These are phyloP conservation scores for Arenaria interpres DNA, from an alignment of 2,113 vertebrate species.

Conservation along the genomic window DNA sequence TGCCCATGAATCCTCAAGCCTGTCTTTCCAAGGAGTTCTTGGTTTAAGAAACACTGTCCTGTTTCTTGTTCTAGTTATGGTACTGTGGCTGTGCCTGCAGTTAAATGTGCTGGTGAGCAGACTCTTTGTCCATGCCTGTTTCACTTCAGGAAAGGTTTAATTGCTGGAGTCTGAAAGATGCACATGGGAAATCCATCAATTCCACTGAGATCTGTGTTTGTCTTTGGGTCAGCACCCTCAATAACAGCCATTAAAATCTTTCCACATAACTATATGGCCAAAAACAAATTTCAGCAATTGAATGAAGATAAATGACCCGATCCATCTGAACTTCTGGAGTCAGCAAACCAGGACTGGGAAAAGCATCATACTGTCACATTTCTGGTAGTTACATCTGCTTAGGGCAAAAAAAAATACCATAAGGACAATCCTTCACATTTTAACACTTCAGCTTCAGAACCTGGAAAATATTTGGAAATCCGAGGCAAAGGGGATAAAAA, in stretches of 20 bases:
- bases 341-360: constrained; percentile 16
- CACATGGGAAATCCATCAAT: background rate
- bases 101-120: background rate
- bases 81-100: background rate
- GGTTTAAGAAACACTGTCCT: background rate
- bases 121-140: background rate
- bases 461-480: background rate
- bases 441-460: background rate
- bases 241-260: background rate
- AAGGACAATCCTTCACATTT: background rate
- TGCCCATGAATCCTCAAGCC: background rate
- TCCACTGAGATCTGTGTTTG: background rate
- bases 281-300: background rate
- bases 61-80: background rate
- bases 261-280: background rate
- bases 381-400: background rate
- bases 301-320: constrained; percentile 26
- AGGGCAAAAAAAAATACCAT: background rate
- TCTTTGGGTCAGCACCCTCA: background rate
- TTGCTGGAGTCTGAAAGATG: constrained; percentile 10
- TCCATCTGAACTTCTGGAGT: constrained; percentile 20
- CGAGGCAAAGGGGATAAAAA: background rate
- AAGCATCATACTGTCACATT: background rate
- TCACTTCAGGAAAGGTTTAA: constrained; percentile 36
- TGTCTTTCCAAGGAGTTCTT: background rate